Evolutionary conservation across 1,140 invertebrate species (phyloP).

Genomic region (Globodera ellingtonae): DNA sequence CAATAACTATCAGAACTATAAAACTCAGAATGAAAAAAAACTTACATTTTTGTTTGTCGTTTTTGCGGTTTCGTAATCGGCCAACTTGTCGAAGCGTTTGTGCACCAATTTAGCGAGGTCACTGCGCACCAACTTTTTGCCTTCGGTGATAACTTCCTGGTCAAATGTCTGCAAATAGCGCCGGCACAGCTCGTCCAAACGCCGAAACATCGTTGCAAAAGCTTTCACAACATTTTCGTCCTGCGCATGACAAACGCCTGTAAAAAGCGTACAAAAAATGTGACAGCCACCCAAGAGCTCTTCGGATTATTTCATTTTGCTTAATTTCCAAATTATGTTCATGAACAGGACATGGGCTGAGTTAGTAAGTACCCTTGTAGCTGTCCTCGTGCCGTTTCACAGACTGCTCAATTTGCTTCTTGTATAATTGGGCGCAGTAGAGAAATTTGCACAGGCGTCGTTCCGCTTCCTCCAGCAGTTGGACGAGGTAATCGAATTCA

Average conservation of each 20-base stretch:
- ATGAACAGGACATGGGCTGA: no score
- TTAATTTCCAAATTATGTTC: no score
- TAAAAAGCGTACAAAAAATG: background rate
- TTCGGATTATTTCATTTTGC: no score
- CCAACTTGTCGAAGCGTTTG: constrained; percentile 56
- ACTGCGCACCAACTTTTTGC: constrained; percentile 24
- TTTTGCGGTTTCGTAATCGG: constrained; percentile 50
- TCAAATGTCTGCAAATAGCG: constrained; percentile 22
- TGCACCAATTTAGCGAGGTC: constrained; percentile 55
- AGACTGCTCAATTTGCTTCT: constrained; percentile 37
- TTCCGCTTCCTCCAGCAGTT: constrained; percentile 45
- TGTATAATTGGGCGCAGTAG: constrained; percentile 51
- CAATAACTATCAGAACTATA: no score
- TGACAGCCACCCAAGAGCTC: no score
- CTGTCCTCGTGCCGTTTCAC: constrained; percentile 43
- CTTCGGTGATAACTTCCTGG: constrained; percentile 35
- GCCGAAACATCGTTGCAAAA: constrained; percentile 30
- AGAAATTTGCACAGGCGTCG: constrained; percentile 53
- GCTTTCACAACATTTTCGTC: constrained; percentile 29
- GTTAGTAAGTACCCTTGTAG: constrained; percentile 25
- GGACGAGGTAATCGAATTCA: constrained; percentile 47
- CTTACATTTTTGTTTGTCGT: constrained; percentile 37
- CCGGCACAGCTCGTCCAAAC: constrained; percentile 26
- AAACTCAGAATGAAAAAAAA: no score
- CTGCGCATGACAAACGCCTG: constrained; percentile 26